phyloP scores from a whole-genome alignment of 1,140 invertebrate species.

The Melitaea cinxia region DNA sequence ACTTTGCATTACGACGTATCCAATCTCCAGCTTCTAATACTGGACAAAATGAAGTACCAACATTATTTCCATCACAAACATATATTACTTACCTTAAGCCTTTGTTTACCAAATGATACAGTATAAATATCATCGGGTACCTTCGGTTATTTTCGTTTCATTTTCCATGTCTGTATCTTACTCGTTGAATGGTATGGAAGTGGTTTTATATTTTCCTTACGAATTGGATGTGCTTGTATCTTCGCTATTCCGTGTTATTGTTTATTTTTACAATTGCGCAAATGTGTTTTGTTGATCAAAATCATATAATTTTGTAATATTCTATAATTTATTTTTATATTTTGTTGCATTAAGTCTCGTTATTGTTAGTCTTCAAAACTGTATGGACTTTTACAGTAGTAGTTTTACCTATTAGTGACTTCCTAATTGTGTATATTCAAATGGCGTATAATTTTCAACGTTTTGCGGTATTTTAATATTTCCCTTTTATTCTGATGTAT shows the following conservation, averaged over 20 bases:
- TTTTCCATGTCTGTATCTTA: conserved; percentile 56
- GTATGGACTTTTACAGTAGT: too few relatives aligned
- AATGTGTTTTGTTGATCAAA: conserved; percentile 12
- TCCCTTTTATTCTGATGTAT: too few relatives aligned
- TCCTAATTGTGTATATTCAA: too few relatives aligned
- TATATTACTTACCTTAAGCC: conserved; percentile 6
- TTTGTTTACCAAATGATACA: conserved; percentile 11
- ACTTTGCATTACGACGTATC: conserved; percentile 7
- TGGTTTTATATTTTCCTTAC: conserved; percentile 57
- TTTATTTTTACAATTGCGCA: conserved; percentile 28
- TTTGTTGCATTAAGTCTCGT: not conserved
- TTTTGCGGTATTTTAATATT: too few relatives aligned
- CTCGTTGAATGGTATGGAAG: conserved; percentile 39
- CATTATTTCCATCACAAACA: not conserved
- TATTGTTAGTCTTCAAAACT: not conserved
- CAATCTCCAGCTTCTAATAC: not conserved
- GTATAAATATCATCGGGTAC: conserved; percentile 12
- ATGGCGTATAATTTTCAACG: too few relatives aligned
- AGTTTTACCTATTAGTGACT: not conserved
- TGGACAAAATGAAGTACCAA: not conserved
- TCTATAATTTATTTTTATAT: not conserved
- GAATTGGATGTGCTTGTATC: conserved; percentile 46
- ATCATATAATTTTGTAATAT: not conserved
- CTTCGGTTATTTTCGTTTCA: conserved; percentile 58
- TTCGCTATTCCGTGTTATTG: conserved; percentile 21